These are phyloP conservation scores for Chironomus riparius DNA, from an alignment of 2,888 invertebrate species.

Conservation along the genomic window DNA sequence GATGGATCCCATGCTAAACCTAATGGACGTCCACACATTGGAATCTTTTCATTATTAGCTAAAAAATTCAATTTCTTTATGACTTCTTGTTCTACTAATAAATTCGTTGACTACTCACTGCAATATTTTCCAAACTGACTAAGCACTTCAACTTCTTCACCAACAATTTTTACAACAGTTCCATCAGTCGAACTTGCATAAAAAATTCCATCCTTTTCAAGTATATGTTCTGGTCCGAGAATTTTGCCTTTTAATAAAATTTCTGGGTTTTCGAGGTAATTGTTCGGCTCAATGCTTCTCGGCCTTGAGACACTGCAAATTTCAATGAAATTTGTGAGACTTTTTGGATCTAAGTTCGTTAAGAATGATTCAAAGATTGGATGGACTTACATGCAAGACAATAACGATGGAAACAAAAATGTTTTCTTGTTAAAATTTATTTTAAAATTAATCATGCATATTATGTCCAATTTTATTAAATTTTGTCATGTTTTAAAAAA, in stretches of 20 bases:
- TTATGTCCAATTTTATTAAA: neutral
- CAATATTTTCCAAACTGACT: conserved; percentile 70
- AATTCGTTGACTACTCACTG: conserved; percentile 43
- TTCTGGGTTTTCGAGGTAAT: neutral
- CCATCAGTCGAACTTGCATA: conserved; percentile 47
- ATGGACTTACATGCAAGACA: no score
- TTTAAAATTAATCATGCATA: no score
- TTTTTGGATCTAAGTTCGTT: neutral
- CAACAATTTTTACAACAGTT: conserved; percentile 64
- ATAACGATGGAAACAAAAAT: no score
- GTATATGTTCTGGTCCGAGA: conserved; percentile 73
- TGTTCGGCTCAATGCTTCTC: neutral
- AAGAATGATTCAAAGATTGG: no score
- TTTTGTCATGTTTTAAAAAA: neutral
- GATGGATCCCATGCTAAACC: conserved; percentile 72
- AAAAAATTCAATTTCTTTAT: neutral
- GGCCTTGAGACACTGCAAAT: neutral
- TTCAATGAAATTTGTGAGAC: neutral
- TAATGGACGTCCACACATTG: conserved; percentile 84
- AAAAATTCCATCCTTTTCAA: conserved; percentile 56
- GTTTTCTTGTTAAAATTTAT: no score
- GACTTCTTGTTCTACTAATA: neutral
- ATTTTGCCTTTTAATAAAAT: conserved; percentile 57
- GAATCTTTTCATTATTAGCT: neutral
- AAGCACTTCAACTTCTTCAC: conserved; percentile 59